Evolutionary conservation across 2,113 vertebrate genomes (phyloP).

Genomic region (Himantopus leucocephalus): DNA sequence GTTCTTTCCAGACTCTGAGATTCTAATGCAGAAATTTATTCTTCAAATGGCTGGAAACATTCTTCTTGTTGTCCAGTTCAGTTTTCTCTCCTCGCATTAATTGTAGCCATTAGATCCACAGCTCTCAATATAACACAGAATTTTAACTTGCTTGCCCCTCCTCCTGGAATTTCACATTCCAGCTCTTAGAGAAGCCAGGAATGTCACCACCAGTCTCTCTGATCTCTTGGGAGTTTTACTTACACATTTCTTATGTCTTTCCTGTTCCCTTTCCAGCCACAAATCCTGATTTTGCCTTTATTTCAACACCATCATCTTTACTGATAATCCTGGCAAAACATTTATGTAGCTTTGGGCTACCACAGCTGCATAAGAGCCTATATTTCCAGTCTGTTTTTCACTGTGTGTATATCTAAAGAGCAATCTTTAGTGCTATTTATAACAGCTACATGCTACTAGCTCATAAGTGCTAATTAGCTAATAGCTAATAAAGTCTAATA

Average conservation of each 20-base stretch:
- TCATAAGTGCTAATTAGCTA: not conserved
- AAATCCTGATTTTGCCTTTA: not conserved
- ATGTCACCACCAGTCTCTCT: not conserved
- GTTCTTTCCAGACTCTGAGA: not conserved
- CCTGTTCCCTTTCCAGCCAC: not conserved
- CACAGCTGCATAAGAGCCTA: not conserved
- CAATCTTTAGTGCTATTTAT: not conserved
- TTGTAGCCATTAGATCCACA: not conserved
- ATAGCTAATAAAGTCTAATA: not conserved
- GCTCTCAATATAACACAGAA: not conserved
- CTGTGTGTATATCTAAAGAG: not conserved
- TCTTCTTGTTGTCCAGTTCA: not conserved
- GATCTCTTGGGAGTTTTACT: not conserved
- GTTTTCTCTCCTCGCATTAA: not conserved
- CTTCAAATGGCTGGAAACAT: not conserved
- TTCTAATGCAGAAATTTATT: not conserved
- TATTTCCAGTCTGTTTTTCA: not conserved
- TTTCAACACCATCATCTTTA: not conserved
- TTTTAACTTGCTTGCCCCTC: not conserved
- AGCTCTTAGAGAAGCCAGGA: not conserved
- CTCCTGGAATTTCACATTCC: not conserved
- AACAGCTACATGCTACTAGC: not conserved
- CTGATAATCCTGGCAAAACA: not conserved
- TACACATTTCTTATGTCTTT: accelerated
- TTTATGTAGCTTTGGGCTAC: not conserved